These are phyloP conservation scores for Tragelaphus scriptus DNA, from an alignment of 2,113 vertebrate genomes.

Conservation along the genomic window DNA sequence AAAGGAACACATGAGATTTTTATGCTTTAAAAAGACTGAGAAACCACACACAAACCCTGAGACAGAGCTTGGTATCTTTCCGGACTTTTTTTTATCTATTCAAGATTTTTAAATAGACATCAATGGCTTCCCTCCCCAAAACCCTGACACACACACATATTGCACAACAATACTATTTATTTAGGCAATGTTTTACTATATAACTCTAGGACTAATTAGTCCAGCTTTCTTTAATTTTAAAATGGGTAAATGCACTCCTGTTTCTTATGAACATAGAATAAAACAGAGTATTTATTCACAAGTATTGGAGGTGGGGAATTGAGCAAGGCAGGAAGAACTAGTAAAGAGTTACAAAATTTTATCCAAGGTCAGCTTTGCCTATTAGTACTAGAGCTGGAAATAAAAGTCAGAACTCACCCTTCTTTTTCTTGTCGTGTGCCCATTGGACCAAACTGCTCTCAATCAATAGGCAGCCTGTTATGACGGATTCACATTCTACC, in stretches of 20 bases:
- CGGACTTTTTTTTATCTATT: neutral
- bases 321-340: neutral
- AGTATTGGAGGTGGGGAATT: neutral
- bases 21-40: neutral
- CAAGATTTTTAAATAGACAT: neutral
- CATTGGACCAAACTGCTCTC: conserved; percentile 72
- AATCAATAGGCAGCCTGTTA: conserved; percentile 78
- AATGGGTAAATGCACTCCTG: neutral
- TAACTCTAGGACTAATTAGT: neutral
- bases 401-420: conserved; percentile 32
- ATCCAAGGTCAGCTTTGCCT: conserved; percentile 60
- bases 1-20: neutral
- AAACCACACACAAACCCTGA: neutral
- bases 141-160: neutral
- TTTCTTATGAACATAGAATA: neutral
- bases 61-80: neutral
- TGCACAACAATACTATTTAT: neutral
- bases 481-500: conserved; percentile 75
- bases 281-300: neutral
- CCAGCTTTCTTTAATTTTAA: neutral
- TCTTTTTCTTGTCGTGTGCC: conserved; percentile 57
- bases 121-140: neutral
- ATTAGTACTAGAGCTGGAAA: conserved; percentile 50
- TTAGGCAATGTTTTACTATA: neutral
- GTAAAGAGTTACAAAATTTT: conserved; percentile 60